Conservation (phyloP, 1,140 invertebrate genomes). For the Drosophila neocordata region DNA sequence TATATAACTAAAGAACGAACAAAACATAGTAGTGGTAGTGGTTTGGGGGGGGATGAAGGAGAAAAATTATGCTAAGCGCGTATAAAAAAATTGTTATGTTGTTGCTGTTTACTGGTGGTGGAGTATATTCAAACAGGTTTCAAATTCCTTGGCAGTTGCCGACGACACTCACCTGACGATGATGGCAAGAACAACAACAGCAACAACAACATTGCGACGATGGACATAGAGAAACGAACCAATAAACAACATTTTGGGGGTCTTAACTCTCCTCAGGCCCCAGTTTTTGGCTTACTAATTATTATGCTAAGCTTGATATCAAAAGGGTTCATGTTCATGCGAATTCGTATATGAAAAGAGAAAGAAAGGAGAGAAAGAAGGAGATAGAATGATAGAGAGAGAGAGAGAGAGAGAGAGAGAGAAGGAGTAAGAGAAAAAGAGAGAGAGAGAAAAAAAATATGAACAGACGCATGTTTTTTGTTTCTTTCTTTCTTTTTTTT, state of each 20-base stretch:
- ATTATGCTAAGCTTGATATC: slow-evolving; percentile 70
- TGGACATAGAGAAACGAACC: slow-evolving; percentile 27
- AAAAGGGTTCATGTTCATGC: slow-evolving; percentile 68
- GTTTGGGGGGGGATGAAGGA: too few species aligned
- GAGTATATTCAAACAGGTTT: slow-evolving; percentile 67
- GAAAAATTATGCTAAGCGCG: slow-evolving; percentile 75
- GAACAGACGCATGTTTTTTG: slow-evolving; percentile 43
- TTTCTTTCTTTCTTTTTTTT: slow-evolving; percentile 10
- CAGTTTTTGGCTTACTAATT: slow-evolving; percentile 74
- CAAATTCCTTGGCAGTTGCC: slow-evolving; percentile 64
- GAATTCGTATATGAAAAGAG: slow-evolving; percentile 52
- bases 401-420: neutral
- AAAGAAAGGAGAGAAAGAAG: neutral
- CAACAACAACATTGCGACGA: slow-evolving; percentile 7
- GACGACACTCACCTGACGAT: slow-evolving; percentile 55
- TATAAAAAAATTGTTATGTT: slow-evolving; percentile 46
- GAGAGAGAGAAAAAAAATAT: slow-evolving; percentile 8
- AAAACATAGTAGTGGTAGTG: too few species aligned
- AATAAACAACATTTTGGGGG: slow-evolving; percentile 55
- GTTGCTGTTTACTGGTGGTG: neutral
- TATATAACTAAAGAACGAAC: slow-evolving; percentile 38
- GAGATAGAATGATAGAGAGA: slow-evolving; percentile 21
- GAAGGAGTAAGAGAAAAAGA: neutral
- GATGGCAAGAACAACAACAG: slow-evolving; percentile 11
- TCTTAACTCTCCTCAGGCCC: slow-evolving; percentile 43